Base-by-base conservation (phyloP, 2,888 invertebrate genomes). In the Dolomedes plantarius region DNA sequence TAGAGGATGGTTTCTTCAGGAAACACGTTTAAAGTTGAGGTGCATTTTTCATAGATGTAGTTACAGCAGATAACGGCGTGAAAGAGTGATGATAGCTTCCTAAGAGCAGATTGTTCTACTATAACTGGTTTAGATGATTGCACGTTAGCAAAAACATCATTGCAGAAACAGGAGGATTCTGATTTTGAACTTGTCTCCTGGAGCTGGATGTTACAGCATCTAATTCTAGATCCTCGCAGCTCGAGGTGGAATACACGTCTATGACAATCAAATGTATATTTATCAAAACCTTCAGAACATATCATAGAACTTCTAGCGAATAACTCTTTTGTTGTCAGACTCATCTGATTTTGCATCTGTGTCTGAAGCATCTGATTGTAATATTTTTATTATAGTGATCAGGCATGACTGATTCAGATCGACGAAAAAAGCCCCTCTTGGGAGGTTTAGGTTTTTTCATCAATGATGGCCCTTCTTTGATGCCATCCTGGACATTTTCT, bases 181-280 rank as follows among this genome's bases (percentile, higher is more conserved):
- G 19, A 23, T 56, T 23, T 1, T 56, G 23, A 5, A 6, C 23
- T 6, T 2, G n/a, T 2, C 6, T 23, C 23, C 6, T 23, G 23
- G n/a, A 16, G 19, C 11, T 6, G 23, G n/a, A 16, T n/a, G 56
- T 2, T 23, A 23, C 11, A 56, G 19, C 23, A 23, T 56, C 23
- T 23, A 56, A 16, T 6, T 56, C 23, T 23, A 56, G 16, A n/a
- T 23, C 23, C 23, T 6, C n/a, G 23, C 23, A 36, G 86, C 76
- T 41, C 79, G 71, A n/a, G 41, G n/a, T 41, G 88, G 80, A 62
- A 86, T 50, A 29, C 77, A 19, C 69, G 32, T 68, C 64, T 72
- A 72, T 88, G 88, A 56, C 88, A 88, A 74, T 89, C 89, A 86
- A 72, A 88, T 23, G 87, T 87, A 41, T 88, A 88, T 46, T 89